Base-by-base conservation (phyloP, 2,113 vertebrate genomes). In the Eidolon helvum region DNA sequence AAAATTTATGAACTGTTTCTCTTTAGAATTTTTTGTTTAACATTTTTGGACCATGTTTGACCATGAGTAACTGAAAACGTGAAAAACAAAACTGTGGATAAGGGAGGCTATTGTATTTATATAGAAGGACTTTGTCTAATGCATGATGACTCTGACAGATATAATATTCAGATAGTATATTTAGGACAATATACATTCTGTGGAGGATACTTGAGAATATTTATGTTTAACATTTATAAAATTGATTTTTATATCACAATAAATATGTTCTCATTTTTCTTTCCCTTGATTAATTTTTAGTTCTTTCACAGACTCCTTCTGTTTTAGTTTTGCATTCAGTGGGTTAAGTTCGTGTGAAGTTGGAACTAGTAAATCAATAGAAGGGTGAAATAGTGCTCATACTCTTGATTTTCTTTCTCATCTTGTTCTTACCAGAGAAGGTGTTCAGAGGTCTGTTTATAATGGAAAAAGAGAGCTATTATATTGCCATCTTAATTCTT, bases 181-280 rank as follows among this genome's bases (percentile, higher is more conserved):
- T 18, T 66, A 59, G 28, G 24, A 83, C 40, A 57, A 40, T 61
- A 90, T 30, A 35, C 19, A 82, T 30, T 59, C 22, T 84, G 8
- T 85, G 33, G 26, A 38, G 88, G 38, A 92, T 69, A 90, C 12
- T 72, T 28, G 35, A 63, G 18, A 69, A 74, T 94, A 92, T 79
- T 50, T 94, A 78, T 84, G 22, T 83, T 83, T 92, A 92, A 71
- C 50, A 74, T 87, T 92, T 90, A 91, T 74, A 90, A 92, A 95
- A 95, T 84, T 90, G 85, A 94, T 92, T 95, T 95, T 95, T 59
- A 35, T 78, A 90, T 90, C 80, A 74, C 63, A 63, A 55, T n/a
- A 79, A 88, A 90, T 50, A 7, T 92, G 35, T 94, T 85, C 1
- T 84, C 68, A 95, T 92, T 97, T 97, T 53, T 94, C 68, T 84